Base-by-base conservation (phyloP, 2,113 vertebrate genomes). In the Colossoma macropomum region DNA sequence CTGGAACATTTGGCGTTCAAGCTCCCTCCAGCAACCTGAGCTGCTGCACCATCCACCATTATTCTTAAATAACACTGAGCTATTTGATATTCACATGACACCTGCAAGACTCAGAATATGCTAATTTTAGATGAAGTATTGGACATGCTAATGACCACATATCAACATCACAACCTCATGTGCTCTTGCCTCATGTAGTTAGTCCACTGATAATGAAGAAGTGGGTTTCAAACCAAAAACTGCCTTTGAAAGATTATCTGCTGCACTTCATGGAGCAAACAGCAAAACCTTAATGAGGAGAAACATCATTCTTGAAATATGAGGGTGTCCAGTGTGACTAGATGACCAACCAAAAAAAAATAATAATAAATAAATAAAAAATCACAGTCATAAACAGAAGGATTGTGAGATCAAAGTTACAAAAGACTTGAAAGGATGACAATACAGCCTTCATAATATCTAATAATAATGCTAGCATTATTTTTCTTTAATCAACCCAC, bases 371-470 rank as follows among this genome's bases (percentile, higher is more conserved):
- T 73, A 25, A 81, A n/a, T 38, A 56, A 27, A 52, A n/a, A n/a
- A n/a, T n/a, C n/a, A n/a, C n/a, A n/a, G n/a, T n/a, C n/a, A n/a
- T n/a, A n/a, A n/a, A n/a, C n/a, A n/a, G n/a, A n/a, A 45, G 1
- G 41, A 45, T 38, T 38, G 27, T 17, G 32, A 76, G 65, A 60
- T 48, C 63, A 82, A 75, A 75, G 60, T 15, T 66, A 45, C 69
- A 69, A 45, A 23, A 25, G 25, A 69, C n/a, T 45, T 41, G 48
- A 70, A 19, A 30, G 27, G n/a, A 25, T 7, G 8, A 59, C 48
- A 69, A 13, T n/a, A 52, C 1, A 56, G 80, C 68, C 50, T 76
- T 54, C 41, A 25, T 52, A 56, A 76, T 27, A 59, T 32, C 27
- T 50, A 30, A 56, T 48, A 56, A 34, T 59, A 82, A 82, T 52